A percentile compares a stretch with the other conserved stretches of the same genome.
Conservation (phyloP, 64 coral and sea anemone species). For the Pocillopora verrucosa region DNA sequence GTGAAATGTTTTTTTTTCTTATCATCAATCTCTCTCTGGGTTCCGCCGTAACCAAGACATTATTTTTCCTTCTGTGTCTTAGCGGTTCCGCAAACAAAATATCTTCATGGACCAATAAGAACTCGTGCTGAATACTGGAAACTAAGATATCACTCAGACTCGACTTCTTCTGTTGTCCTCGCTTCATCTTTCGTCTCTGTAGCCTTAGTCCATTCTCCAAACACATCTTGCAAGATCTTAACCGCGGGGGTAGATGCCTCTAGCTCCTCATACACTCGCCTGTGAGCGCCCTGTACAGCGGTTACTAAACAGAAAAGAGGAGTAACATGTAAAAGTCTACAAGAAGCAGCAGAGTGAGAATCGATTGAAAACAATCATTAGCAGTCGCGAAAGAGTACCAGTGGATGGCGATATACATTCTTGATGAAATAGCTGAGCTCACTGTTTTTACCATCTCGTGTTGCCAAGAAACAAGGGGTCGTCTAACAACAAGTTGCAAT, state of each 20-base stretch:
- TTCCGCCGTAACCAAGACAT: background rate
- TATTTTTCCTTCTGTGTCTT: background rate
- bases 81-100: background rate
- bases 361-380: background rate
- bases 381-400: background rate
- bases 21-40: background rate
- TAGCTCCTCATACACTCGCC: slow-evolving; percentile 2
- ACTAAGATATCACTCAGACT: background rate
- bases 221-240: slow-evolving; percentile 17
- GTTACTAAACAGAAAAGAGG: background rate
- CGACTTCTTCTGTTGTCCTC: too few relatives aligned
- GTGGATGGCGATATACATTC: background rate
- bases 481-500: background rate
- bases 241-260: background rate
- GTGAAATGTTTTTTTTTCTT: background rate
- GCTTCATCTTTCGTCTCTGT: background rate
- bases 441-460: background rate
- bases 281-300: background rate
- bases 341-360: background rate
- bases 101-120: background rate
- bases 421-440: background rate
- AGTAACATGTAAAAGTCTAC: background rate
- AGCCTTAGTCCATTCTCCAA: background rate
- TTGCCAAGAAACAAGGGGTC: background rate
- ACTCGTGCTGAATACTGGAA: background rate